phyloP scores from a whole-genome alignment of 2,797 vertebrate genomes.

The Microctenopoma steveboyesi region DNA sequence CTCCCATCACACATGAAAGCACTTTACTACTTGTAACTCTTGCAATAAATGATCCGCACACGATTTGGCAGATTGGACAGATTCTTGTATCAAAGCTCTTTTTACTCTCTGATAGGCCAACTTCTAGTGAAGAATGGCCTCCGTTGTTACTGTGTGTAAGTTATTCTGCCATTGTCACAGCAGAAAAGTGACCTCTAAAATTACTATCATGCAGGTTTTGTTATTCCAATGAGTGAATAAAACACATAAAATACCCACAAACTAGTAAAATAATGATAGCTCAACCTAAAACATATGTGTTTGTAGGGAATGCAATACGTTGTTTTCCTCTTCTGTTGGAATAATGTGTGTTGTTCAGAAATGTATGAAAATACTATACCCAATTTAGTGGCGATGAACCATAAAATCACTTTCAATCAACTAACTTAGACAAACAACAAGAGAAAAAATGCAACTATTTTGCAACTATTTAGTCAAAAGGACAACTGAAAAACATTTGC shows the following conservation, averaged over 20 bases:
- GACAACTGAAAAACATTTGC: too few relatives aligned
- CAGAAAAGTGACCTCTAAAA: neutral
- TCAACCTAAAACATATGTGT: too few relatives aligned
- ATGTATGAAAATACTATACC: too few relatives aligned
- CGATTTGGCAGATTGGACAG: slow-evolving; percentile 24
- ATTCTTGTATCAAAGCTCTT: slow-evolving; percentile 6
- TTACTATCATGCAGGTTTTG: neutral
- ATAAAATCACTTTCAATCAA: too few relatives aligned
- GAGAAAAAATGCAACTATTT: too few relatives aligned
- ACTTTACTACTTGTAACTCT: slow-evolving; percentile 21
- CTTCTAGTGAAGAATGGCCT: slow-evolving; percentile 3
- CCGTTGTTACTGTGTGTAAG: slow-evolving; percentile 4
- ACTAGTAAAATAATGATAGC: neutral
- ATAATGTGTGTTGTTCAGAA: too few relatives aligned
- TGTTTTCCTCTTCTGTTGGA: too few relatives aligned
- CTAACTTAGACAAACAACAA: too few relatives aligned
- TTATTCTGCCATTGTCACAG: neutral
- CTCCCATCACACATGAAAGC: slow-evolving; percentile 22
- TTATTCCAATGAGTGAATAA: neutral
- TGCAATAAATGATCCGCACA: slow-evolving; percentile 30
- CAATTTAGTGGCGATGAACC: too few relatives aligned
- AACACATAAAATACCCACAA: neutral
- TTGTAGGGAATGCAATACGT: too few relatives aligned
- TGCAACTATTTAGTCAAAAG: too few relatives aligned
- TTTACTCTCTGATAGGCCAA: neutral